phyloP scores from a whole-genome alignment of 2,888 invertebrate species.

The Caenorhabditis sp. region DNA sequence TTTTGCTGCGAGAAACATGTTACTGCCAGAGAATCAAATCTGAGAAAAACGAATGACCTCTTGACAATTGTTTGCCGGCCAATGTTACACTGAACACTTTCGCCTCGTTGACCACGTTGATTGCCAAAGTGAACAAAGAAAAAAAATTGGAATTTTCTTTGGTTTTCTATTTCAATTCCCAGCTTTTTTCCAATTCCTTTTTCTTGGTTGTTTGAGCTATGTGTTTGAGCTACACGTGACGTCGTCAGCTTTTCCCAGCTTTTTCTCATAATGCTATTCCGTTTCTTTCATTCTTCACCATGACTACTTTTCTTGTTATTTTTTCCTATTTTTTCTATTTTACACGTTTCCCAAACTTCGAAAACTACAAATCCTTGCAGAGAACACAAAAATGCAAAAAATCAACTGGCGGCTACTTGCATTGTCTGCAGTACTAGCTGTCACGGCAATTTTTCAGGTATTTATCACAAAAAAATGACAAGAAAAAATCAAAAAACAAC shows the following conservation, averaged over 20 bases:
- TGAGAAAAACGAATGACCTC: slow-evolving; percentile 3
- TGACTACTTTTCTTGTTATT: slow-evolving; percentile 1
- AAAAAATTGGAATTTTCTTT: neutral
- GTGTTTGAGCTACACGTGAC: neutral
- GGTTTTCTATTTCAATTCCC: too few relatives aligned
- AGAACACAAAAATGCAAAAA: slow-evolving; percentile 27
- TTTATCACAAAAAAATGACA: neutral
- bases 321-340: neutral
- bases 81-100: slow-evolving; percentile 18
- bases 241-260: neutral
- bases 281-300: neutral
- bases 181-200: too few relatives aligned
- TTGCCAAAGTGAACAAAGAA: neutral
- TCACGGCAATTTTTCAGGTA: slow-evolving; percentile 62
- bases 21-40: too few relatives aligned
- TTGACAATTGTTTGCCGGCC: slow-evolving; percentile 1
- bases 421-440: slow-evolving; percentile 46
- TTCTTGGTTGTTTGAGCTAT: neutral
- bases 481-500: too few relatives aligned
- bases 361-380: too few relatives aligned
- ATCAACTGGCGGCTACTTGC: slow-evolving; percentile 43
- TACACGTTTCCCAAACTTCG: too few relatives aligned
- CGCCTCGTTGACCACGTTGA: neutral
- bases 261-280: slow-evolving; percentile 2
- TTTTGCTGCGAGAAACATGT: too few relatives aligned